phyloP scores from a whole-genome alignment of 2,797 vertebrate genomes.

The Podargus strigoides region DNA sequence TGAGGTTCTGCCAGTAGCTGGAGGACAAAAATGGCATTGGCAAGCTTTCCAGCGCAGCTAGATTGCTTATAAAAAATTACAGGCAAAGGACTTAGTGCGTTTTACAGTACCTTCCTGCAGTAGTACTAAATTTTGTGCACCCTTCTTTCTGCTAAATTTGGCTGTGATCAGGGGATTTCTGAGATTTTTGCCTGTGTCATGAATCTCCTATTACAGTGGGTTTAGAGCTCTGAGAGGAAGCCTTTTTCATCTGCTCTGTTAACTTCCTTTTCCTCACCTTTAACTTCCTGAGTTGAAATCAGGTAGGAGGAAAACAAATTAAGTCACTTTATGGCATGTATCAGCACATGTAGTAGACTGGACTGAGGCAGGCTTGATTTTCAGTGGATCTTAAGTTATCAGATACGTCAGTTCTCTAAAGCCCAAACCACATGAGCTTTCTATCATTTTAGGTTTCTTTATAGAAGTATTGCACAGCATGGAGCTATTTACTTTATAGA shows the following conservation, averaged over 20 bases:
- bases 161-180: accelerated
- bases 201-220: background rate
- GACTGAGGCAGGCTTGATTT: background rate
- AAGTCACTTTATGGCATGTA: background rate
- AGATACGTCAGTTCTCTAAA: background rate
- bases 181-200: background rate
- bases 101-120: background rate
- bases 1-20: background rate
- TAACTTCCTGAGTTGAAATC: background rate
- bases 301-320: background rate
- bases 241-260: background rate
- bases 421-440: background rate
- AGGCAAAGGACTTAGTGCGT: background rate
- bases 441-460: background rate
- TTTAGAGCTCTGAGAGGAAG: background rate
- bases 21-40: background rate
- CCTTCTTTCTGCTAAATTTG: background rate
- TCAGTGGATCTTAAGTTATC: background rate
- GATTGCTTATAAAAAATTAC: background rate
- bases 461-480: background rate
- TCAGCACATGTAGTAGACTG: background rate
- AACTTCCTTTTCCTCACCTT: background rate
- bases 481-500: background rate
- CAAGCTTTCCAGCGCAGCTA: background rate
- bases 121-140: background rate